phyloP scores from a whole-genome alignment of 2,113 vertebrate species.

The Cyprinus carpio region DNA sequence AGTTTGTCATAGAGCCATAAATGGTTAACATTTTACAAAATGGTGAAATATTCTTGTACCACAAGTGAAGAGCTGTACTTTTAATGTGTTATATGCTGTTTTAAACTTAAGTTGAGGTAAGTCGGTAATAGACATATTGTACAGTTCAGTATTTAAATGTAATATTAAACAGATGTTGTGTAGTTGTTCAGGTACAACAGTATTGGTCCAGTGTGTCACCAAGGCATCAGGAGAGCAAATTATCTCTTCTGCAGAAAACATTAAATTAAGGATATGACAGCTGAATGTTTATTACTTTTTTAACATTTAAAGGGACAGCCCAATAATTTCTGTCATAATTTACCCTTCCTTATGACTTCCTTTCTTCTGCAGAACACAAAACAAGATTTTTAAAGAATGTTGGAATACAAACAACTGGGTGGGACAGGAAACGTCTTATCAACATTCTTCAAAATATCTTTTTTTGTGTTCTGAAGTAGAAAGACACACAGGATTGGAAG shows the following conservation, averaged over 20 bases:
- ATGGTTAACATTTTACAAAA: conserved; percentile 2
- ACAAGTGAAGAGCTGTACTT: not conserved
- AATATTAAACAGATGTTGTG: conserved; percentile 27
- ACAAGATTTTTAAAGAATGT: not conserved
- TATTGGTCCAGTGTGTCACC: conserved; percentile 57
- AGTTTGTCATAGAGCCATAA: not conserved
- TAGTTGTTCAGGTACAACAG: conserved; percentile 29
- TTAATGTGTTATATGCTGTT: not conserved
- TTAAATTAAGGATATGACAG: not conserved
- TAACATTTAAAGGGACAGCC: not conserved
- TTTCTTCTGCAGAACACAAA: not conserved
- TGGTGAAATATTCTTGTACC: not conserved
- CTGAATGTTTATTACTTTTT: not conserved
- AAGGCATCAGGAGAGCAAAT: conserved; percentile 21
- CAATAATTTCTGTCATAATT: not conserved
- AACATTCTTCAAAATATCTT: not conserved
- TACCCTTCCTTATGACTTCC: not conserved
- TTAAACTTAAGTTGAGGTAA: not conserved
- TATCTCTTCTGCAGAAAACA: conserved; percentile 32
- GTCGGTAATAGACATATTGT: conserved; percentile 3
- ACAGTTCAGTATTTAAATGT: not conserved
- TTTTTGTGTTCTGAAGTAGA: not conserved
- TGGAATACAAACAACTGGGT: too few species aligned
- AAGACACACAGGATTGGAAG: not conserved
- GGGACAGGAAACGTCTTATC: not conserved